Base-by-base conservation (phyloP, 2,797 vertebrate genomes). In the Dromococcyx pavoninus region DNA sequence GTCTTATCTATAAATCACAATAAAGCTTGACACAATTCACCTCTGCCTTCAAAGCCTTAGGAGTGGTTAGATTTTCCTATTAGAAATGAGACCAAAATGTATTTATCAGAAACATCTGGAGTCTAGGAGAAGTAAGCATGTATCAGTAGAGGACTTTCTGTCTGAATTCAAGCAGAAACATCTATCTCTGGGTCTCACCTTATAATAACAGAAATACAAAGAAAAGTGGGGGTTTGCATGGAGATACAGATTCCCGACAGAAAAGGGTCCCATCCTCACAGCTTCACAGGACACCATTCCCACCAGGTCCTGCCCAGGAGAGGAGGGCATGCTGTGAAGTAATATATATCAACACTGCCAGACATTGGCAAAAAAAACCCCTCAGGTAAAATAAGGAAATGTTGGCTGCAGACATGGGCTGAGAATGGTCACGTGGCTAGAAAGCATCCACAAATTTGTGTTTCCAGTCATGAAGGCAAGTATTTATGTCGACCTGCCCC, bases 1-100 rank as follows among this genome's bases (percentile, higher is more conserved):
- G 73, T 17, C 54, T 70, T 48, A 62, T 60, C 89, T 53, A 91
- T 88, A 94, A 94, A 95, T 95, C 93, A 92, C 50, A 89, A 81
- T 84, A 81, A 91, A 86, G 23, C 70, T 83, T 88, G 91, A 72
- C 85, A 88, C 43, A 69, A 41, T 66, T 97, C 92, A 95, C 82
- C 70, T 89, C 65, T 89, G 73, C 72, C 56, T 89, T 72, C 75
- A 75, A 78, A 86, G 53, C 23, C 51, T 27, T 46, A 19, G 23
- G 41, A 94, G 19, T 1, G 1, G 50, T 69, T 88, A 80, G 57
- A n/a, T 71, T 89, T 92, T 83, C 65, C 57, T 89, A 16, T 88
- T 88, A 92, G 89, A 88, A 95, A 64, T 46, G 77, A 77, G 78
- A 43, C 66, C 15, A 53, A 88, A 92, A 78, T 67, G 67, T 77